Percentiles rank a stretch among this genome's conserved stretches.
phyloP scores from a whole-genome alignment of 1,140 invertebrate species.

The Drosophila repletoides region DNA sequence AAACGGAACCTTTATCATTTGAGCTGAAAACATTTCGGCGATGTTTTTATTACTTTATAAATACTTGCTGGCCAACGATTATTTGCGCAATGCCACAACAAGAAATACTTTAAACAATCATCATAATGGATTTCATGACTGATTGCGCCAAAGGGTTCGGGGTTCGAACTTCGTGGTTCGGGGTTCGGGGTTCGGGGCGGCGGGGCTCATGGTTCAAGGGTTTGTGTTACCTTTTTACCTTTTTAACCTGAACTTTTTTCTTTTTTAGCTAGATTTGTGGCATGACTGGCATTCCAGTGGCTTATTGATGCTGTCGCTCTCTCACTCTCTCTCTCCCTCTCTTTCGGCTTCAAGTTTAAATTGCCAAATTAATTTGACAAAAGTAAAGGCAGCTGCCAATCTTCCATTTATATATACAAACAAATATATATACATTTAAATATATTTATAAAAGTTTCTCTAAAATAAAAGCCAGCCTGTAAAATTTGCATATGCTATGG shows the following conservation, averaged over 20 bases:
- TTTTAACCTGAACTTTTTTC: constrained; percentile 22
- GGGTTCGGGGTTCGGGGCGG: too few species aligned
- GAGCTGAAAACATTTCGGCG: constrained; percentile 52
- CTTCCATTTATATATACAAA: too few species aligned
- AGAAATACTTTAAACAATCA: constrained; percentile 54
- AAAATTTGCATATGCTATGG: constrained; percentile 37
- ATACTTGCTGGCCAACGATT: constrained; percentile 61
- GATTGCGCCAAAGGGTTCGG: constrained; percentile 51
- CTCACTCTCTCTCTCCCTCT: not conserved
- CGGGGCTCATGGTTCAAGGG: too few species aligned
- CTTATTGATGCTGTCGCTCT: constrained; percentile 20
- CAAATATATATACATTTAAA: not conserved
- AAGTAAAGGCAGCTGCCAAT: not conserved
- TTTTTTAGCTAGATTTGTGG: constrained; percentile 13
- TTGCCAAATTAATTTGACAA: constrained; percentile 69
- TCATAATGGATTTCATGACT: constrained; percentile 45
- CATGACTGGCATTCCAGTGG: constrained; percentile 43
- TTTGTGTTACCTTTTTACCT: constrained; percentile 32
- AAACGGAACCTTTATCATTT: constrained; percentile 54
- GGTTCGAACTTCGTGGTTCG: too few species aligned
- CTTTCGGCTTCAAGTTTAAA: constrained; percentile 40
- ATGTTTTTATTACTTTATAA: constrained; percentile 78
- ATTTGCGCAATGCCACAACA: constrained; percentile 51
- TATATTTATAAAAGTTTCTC: constrained; percentile 4
- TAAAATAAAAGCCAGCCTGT: constrained; percentile 17